Evolutionary conservation across 2,797 vertebrate genomes (phyloP), one percentile per base, ranked within the genome.

Genomic region (Acanthiza pusilla): DNA sequence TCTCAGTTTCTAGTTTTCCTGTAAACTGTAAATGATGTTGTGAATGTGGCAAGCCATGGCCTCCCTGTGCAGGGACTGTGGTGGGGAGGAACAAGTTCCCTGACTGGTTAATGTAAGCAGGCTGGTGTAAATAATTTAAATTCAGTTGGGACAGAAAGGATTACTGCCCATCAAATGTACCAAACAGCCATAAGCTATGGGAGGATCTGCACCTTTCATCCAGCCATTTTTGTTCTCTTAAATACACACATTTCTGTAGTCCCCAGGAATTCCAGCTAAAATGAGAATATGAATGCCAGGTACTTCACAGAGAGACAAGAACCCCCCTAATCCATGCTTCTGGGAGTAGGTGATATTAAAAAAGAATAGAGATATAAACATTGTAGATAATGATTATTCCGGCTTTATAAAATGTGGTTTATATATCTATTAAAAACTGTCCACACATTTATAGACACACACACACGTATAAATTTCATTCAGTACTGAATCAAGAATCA

Each of bases 71-170:
- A 72, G n/a, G 21, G 32, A 18, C 42, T 57, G 72, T 5, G 2
- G 32, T 38, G 45, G 36, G 40, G 5, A 80, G 43, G 45, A 83
- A 70, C 38, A 54, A 65, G 34, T 70, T 68, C 71, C 29, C 60
- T 68, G 38, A n/a, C 26, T 38, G 36, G 68, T 54, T 90, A 66
- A 68, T 43, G 65, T 54, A 55, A 84, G 72, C 65, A 88, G 58
- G 26, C 80, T 84, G 80, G 66, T 80, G 43, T 86, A 88, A 95
- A 90, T 91, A 68, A 87, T 75, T 90, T 43, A 88, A 88, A 68
- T 92, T 74, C 82, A 58, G 17, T 29, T 71, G 82, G 61, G 67
- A 71, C 65, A 65, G 76, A 84, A 94, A 25, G 51, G 36, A 72
- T 78, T 85, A 25, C 30, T 83, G 66, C 45, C 76, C 4, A 2